A percentile compares a stretch with the other conserved stretches of the same genome.
Evolutionary conservation across 2,888 invertebrate species (phyloP).

Genomic region (Ichneumoninae sp.): DNA sequence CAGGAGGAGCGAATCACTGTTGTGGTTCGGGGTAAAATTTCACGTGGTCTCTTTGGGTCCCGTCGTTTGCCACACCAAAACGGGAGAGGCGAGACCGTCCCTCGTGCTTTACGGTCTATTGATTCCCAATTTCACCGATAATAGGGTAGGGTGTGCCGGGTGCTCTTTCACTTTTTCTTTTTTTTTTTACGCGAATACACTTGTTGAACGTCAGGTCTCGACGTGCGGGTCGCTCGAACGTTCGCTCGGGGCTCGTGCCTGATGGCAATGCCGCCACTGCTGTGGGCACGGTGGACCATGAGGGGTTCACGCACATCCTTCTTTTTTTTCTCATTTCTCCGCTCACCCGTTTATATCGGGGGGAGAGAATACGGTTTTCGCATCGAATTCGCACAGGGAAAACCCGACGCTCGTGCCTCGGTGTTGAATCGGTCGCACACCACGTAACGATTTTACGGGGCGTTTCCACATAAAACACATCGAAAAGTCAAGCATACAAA

Average conservation of each 20-base stretch:
- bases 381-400: constrained; percentile 78
- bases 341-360: constrained; percentile 69
- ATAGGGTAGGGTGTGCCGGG: constrained; percentile 76
- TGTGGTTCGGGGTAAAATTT: constrained; percentile 59
- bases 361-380: constrained; percentile 77
- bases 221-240: constrained; percentile 72
- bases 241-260: constrained; percentile 69
- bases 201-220: constrained; percentile 81
- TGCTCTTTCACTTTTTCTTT: constrained; percentile 55
- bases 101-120: constrained; percentile 80
- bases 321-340: constrained; percentile 67
- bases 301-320: constrained; percentile 63
- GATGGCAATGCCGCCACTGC: constrained; percentile 67
- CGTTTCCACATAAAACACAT: constrained; percentile 72
- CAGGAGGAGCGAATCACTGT: constrained; percentile 58
- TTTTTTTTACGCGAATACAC: constrained; percentile 82
- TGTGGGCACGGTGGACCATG: constrained; percentile 49
- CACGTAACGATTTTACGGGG: constrained; percentile 80
- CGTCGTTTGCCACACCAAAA: constrained; percentile 65
- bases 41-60: constrained; percentile 58
- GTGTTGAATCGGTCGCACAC: constrained; percentile 56
- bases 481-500: constrained; percentile 29
- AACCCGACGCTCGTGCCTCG: constrained; percentile 40
- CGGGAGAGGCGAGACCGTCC: constrained; percentile 54
- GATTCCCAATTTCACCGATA: constrained; percentile 83